Evolutionary conservation across 2,113 vertebrate genomes (phyloP), one percentile per base, ranked within the genome.

Genomic region (Thalassarche chlororhynchos): DNA sequence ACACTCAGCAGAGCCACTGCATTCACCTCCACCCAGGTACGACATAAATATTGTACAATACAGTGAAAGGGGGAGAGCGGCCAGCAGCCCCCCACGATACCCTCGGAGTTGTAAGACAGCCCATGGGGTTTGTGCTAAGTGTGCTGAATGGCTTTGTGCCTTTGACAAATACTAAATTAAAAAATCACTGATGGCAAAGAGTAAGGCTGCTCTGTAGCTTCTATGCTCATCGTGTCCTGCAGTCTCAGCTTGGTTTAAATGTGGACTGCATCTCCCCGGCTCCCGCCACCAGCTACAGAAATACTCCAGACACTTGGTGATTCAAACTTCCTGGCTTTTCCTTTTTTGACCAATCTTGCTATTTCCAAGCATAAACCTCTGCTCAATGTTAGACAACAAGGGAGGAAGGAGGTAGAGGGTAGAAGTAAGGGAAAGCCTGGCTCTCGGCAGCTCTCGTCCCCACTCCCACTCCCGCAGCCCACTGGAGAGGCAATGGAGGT

Each of bases 371-470:
- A 71, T 38, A 60, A 85, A 24, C 1, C 1, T 23, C 16, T 58
- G 28, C 6, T 28, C 66, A 44, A 72, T 29, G 18, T 51, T 66
- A 23, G 23, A 26, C 11, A 72, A 42, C 7, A 7, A 70, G 28
- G 12, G 11, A 84, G 18, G 6, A 72, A 81, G 20, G 23, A 32
- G 23, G 24, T 57, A 10, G 44, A 36, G 26, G 21, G 9, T 14
- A 40, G 55, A 4, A 61, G 19, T 36, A 49, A 44, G 12, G 28
- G 36, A 79, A 91, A 69, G 1, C 21, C 14, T 47, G 11, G 6
- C 10, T 91, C 11, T 65, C 0, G 0, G 42, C 17, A 58, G 7
- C 17, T 24, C 12, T 57, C 0, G 1, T 6, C 13, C 12, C 7
- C 0, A 10, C 3, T 65, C 19, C 8, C 5, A 12, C 7, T 36